Base-by-base conservation (phyloP, 2,113 vertebrate genomes). In the Aegotheles bennettii region DNA sequence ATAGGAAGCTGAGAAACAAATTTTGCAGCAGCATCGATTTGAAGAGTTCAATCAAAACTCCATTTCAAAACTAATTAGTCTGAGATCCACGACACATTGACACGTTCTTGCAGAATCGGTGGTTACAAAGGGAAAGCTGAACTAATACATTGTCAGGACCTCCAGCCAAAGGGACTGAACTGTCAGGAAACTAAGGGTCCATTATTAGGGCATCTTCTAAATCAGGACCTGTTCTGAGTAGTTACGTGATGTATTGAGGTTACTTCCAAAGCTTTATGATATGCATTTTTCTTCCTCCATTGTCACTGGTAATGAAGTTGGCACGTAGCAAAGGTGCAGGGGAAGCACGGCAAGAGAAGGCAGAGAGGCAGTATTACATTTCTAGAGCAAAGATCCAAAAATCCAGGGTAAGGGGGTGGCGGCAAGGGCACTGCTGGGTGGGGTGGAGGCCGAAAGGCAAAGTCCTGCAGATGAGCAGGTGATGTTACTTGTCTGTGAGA, bases 41-140 rank as follows among this genome's bases (percentile, higher is more conserved):
- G 98, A 98, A 99, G 98, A 98, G 98, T 99, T 99, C 99, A 99
- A 99, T 99, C 99, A 99, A 99, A 99, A 99, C 99, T 99, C 99
- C 98, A 99, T 99, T 99, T 99, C 99, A 99, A 99, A 99, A 99
- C 98, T 99, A 99, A 99, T 99, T 99, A 99, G 99, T 99, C 99
- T 98, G 98, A 99, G 98, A 98, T 99, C 98, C 98, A 97, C 97
- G 98, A 99, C 98, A 99, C 99, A 98, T 98, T 98, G 98, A 98
- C 98, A 98, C 98, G 95, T 98, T 98, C 98, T 97, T 97, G 97
- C 97, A 97, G 98, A 98, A 98, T 97, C 98, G 97, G 98, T 48
- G 95, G 97, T 96, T 97, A 98, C 97, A 97, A 97, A 98, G 97
- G 96, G 93, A 97, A 97, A 96, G 97, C 98, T 95, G 96, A 97